A percentile compares a stretch with the other conserved stretches of the same genome.
These are phyloP conservation scores for Brienomyrus brachyistius DNA, from an alignment of 2,113 vertebrate genomes.

Conservation along the genomic window DNA sequence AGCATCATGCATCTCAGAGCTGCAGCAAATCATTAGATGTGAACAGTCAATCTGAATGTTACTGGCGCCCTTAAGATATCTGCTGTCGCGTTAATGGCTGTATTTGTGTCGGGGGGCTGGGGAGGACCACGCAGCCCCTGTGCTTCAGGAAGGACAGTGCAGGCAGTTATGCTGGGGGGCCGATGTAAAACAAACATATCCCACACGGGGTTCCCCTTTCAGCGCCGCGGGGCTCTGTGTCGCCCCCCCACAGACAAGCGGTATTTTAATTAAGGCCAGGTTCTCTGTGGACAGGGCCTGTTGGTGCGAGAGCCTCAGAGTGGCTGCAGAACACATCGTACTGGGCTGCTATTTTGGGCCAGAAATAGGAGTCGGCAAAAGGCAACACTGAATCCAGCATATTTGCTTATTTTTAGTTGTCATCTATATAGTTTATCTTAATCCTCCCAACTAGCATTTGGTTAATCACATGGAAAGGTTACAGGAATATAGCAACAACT, in stretches of 20 bases:
- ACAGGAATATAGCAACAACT: constrained; percentile 14
- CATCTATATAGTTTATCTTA: background rate
- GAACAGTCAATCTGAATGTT: background rate
- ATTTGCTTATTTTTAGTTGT: background rate
- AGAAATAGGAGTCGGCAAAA: background rate
- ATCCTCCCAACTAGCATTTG: background rate
- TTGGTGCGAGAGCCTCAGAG: background rate
- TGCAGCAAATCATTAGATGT: background rate
- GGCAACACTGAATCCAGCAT: background rate
- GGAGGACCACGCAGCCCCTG: background rate
- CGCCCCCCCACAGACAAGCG: constrained; percentile 29
- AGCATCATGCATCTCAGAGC: background rate
- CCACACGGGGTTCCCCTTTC: constrained; percentile 66
- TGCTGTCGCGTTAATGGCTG: background rate
- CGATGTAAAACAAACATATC: constrained; percentile 72
- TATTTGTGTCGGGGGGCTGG: background rate
- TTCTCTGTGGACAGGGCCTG: constrained; percentile 46
- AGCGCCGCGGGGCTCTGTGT: constrained; percentile 38
- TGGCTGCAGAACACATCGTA: background rate
- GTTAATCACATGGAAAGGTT: background rate
- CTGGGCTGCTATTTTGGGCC: background rate
- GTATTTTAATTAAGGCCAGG: constrained; percentile 61
- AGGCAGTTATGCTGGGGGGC: constrained; percentile 59
- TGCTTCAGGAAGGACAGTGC: constrained; percentile 58
- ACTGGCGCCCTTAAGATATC: background rate